These are phyloP conservation scores for Dipodomys spectabilis DNA, from an alignment of 2,113 vertebrate genomes.

Conservation along the genomic window DNA sequence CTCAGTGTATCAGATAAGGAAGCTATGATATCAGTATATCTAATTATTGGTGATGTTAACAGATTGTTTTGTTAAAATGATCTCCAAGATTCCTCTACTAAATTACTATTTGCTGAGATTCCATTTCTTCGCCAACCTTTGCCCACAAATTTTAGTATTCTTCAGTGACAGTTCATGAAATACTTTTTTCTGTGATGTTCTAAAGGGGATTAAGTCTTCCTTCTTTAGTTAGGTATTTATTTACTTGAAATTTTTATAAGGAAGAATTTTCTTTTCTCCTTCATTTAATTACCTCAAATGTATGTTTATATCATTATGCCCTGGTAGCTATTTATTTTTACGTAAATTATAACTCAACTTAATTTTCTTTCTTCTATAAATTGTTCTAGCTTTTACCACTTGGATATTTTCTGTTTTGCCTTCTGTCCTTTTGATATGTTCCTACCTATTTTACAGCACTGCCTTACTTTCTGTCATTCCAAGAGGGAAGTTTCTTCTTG, in stretches of 20 bases:
- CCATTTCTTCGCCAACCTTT: not conserved
- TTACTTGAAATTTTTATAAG: not conserved
- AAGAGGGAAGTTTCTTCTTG: not conserved
- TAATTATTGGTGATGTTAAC: not conserved
- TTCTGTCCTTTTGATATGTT: not conserved
- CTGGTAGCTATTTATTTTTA: not conserved
- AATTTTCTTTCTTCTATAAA: not conserved
- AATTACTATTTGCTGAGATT: not conserved
- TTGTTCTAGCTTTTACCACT: not conserved
- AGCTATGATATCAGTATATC: not conserved
- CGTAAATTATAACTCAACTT: not conserved
- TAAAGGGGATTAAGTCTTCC: not conserved
- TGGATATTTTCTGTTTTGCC: not conserved
- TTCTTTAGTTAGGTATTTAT: not conserved
- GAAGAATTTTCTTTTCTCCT: not conserved
- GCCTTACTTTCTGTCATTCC: not conserved
- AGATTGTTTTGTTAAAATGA: not conserved
- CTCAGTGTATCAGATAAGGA: not conserved
- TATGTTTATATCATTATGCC: not conserved
- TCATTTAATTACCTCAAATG: not conserved
- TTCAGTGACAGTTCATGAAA: not conserved
- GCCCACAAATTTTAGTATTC: not conserved
- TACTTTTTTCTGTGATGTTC: not conserved
- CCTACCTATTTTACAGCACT: not conserved
- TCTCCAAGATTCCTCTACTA: not conserved